These are phyloP conservation scores for Microtus oregoni DNA, from an alignment of 2,113 vertebrate genomes.

Conservation along the genomic window DNA sequence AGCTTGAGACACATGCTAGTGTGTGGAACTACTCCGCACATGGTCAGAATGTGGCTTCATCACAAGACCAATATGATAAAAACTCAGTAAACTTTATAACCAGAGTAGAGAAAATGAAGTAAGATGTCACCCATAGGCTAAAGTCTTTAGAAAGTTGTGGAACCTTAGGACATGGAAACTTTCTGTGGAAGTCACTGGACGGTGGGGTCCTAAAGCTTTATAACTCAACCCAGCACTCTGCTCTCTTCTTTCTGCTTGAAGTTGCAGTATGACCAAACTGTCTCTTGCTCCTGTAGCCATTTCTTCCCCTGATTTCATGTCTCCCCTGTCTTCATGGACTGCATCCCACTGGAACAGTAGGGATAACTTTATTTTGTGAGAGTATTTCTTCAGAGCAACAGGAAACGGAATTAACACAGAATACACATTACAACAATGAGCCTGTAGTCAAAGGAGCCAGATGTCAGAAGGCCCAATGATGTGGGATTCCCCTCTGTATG, in stretches of 20 bases:
- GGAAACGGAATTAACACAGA: neutral
- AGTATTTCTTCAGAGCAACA: neutral
- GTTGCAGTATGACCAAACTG: neutral
- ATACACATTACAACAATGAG: neutral
- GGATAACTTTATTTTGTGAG: no score
- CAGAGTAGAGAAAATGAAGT: neutral
- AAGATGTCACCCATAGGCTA: neutral
- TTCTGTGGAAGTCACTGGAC: neutral
- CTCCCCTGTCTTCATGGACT: no score
- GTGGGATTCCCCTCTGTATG: no score
- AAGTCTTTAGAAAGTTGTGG: neutral
- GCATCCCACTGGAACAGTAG: neutral
- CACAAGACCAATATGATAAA: neutral
- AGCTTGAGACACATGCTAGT: neutral
- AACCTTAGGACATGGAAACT: neutral
- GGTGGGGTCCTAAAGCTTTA: neutral
- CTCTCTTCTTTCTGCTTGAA: neutral
- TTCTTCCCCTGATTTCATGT: no score
- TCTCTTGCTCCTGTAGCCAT: no score
- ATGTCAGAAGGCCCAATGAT: neutral
- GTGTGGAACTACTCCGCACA: neutral
- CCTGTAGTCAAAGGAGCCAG: neutral
- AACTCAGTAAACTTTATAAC: neutral
- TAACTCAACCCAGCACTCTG: no score
- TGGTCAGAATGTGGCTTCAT: neutral